Base-by-base conservation (phyloP, 1,140 invertebrate genomes). In the Neuroterus valhalla region DNA sequence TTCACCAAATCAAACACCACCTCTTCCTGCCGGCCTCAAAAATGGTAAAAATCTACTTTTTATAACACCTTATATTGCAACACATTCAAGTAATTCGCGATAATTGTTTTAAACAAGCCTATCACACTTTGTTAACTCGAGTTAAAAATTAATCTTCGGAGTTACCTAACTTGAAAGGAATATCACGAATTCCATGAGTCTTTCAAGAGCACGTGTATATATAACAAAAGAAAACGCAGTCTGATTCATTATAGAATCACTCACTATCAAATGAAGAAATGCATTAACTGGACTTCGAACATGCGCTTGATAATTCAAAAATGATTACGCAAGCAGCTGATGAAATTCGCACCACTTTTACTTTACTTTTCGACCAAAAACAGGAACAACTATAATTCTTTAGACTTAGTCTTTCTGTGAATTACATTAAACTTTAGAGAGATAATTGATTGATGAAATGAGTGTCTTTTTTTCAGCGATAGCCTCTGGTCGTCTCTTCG, bases 401-500 rank as follows among this genome's bases (percentile, higher is more conserved):
- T 15, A 66, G 21, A 66, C 23, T n/a, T 31, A 26, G 14, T 10
- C 31, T 38, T 38, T 38, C 31, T 38, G 6, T 8, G 31, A 38
- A 10, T 38, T 3, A 38, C 31, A 38, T 38, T 38, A 38, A 38
- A 38, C 31, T 8, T 8, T 5, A 38, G 31, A 38, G 31, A 38
- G 31, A 38, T 38, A 38, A 38, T 38, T 38, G 1, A 8, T 10
- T 3, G 31, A 38, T 21, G 10, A 11, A 66, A 67, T 67, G 67
- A 68, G 1, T 66, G 46, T 43, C 19, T 68, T 68, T 66, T 72
- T 80, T 80, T 0, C 78, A 89, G 89, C 90, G 5, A 86, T 91
- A 68, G 89, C 89, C 3, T 85, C 89, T 0, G 90, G 87, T 45
- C 87, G 86, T 52, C 80, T 89, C 48, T 91, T 82, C 78, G 90